These are phyloP conservation scores for Caracal caracal DNA, from an alignment of 2,113 vertebrate genomes.

Conservation along the genomic window DNA sequence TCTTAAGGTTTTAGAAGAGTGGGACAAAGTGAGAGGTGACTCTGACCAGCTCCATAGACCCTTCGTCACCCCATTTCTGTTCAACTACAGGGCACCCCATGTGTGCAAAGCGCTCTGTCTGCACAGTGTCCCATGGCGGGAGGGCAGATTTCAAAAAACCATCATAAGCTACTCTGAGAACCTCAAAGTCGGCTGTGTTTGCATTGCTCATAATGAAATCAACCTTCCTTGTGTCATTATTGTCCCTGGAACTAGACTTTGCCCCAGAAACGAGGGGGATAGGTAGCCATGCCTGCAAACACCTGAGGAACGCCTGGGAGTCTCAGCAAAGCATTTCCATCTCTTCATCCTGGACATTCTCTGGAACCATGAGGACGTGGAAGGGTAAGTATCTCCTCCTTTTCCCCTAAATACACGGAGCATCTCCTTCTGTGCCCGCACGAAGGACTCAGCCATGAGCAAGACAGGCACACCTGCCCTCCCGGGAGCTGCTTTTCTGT, in stretches of 20 bases:
- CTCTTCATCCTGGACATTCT: neutral
- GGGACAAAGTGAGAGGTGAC: neutral
- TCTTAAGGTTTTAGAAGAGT: neutral
- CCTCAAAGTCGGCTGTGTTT: neutral
- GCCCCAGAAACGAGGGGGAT: rapidly evolving
- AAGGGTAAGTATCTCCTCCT: neutral
- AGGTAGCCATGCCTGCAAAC: neutral
- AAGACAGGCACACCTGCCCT: rapidly evolving
- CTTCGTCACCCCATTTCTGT: neutral
- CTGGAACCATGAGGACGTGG: rapidly evolving
- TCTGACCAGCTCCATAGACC: neutral
- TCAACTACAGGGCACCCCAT: rapidly evolving
- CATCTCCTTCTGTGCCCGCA: neutral
- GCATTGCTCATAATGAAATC: neutral
- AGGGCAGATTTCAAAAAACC: neutral
- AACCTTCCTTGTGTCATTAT: neutral
- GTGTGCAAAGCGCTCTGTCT: neutral
- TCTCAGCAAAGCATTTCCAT: rapidly evolving
- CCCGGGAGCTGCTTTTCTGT: neutral
- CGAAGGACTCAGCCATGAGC: neutral
- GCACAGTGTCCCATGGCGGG: rapidly evolving
- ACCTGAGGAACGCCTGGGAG: no score
- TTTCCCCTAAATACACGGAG: neutral
- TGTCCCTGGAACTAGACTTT: neutral
- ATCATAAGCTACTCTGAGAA: neutral